Evolutionary conservation across 2,113 vertebrate species (phyloP).

Genomic region (Rhombomys opimus): DNA sequence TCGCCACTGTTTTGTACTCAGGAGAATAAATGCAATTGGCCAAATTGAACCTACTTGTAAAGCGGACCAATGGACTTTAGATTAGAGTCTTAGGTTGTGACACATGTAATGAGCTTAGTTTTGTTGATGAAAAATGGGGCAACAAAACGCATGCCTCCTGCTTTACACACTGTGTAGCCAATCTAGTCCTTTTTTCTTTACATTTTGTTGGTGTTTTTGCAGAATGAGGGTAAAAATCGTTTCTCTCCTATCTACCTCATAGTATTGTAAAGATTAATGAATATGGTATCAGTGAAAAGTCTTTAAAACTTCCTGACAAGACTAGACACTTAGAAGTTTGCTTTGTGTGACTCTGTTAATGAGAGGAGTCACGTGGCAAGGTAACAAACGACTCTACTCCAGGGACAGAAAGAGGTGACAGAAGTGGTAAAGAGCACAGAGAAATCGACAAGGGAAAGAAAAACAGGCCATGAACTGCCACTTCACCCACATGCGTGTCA

Average conservation of each 20-base stretch:
- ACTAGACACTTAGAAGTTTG: neutral
- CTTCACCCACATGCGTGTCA: neutral
- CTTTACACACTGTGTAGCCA: neutral
- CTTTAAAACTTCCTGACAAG: neutral
- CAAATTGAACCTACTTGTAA: constrained; percentile 9
- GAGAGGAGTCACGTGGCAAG: neutral
- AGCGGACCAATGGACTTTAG: neutral
- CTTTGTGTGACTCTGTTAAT: neutral
- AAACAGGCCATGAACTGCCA: neutral
- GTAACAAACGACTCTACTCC: neutral
- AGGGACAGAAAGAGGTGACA: neutral
- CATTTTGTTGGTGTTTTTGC: constrained; percentile 1
- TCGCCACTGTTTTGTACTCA: neutral
- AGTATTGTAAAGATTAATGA: constrained; percentile 33
- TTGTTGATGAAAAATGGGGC: neutral
- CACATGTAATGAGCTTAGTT: neutral
- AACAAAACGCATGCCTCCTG: neutral
- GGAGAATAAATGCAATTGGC: neutral
- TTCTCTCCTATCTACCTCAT: constrained; percentile 56
- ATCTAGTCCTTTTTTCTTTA: neutral
- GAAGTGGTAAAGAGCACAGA: neutral
- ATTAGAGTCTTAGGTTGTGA: neutral
- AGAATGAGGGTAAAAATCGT: constrained; percentile 15
- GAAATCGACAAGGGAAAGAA: neutral
- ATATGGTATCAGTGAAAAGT: neutral